Base-by-base conservation (phyloP, 1,140 invertebrate genomes). In the Eurytemora carolleeae region DNA sequence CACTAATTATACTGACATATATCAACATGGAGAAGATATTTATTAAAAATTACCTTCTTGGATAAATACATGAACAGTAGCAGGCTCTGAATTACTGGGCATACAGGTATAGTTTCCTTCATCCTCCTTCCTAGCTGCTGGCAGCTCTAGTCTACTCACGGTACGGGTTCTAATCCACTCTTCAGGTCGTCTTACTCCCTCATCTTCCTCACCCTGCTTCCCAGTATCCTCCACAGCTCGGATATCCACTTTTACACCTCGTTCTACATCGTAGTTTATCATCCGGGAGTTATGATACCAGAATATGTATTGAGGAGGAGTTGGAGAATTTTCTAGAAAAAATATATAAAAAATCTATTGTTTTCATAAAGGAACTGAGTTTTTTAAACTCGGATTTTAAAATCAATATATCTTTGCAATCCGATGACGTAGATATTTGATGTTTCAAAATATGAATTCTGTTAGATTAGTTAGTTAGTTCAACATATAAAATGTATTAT, bases 231-330 rank as follows among this genome's bases (percentile, higher is more conserved):
- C n/a, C n/a, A n/a, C n/a, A n/a, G n/a, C n/a, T n/a, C n/a, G n/a
- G n/a, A n/a, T 64, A 63, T 44, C 69, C 65, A n/a, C 66, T n/a
- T 22, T 25, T 12, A 59, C 86, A 53, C 85, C 83, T 55, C 87
- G 77, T 1, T 82, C 79, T 25, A 81, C 85, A 72, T 90, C 87
- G 71, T 89, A 91, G 76, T 90, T 91, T 74, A 90, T 88, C 83
- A 90, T 87, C 59, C 83, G 80, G 69, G 87, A 84, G 75, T 90
- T 88, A 74, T 89, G 86, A 74, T 86, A 75, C 74, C 74, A 76
- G 63, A 76, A 75, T 54, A 75, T 72, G 66, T 68, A 75, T 7
- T 7, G n/a, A 44, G 31, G 31, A 12, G 31, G 31, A 44, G 31
- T 44, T 44, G 31, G 31, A 12, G 31, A 12, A 7, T 44, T 44